Conservation (phyloP, 2,888 invertebrate species). For the Cantharis flavilabris region DNA sequence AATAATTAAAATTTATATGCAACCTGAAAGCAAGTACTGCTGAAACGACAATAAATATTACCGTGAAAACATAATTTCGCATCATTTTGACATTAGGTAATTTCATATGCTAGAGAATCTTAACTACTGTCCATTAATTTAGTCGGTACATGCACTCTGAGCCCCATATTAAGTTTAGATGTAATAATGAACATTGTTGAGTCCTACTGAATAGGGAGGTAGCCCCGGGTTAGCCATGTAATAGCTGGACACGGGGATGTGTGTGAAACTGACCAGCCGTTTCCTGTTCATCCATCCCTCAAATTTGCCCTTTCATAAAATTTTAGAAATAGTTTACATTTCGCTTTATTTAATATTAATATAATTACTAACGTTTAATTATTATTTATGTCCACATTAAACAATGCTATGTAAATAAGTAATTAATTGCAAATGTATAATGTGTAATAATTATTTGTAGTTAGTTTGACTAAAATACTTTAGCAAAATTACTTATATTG, state of each 20-base stretch:
- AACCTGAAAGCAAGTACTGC: conserved; percentile 6
- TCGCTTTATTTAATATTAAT: not conserved
- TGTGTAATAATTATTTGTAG: not conserved
- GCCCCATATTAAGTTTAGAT: conserved; percentile 30
- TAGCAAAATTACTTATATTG: not conserved
- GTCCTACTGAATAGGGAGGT: conserved; percentile 22
- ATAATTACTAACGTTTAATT: not conserved
- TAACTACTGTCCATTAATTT: conserved; percentile 31
- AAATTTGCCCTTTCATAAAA: conserved; percentile 11
- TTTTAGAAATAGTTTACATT: not conserved
- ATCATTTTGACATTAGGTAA: conserved; percentile 24
- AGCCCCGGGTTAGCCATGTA: conserved; percentile 23
- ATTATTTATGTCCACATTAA: not conserved
- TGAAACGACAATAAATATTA: conserved; percentile 6
- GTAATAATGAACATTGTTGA: conserved; percentile 31
- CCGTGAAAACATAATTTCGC: conserved; percentile 16
- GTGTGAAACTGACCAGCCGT: conserved; percentile 29
- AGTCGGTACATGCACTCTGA: conserved; percentile 26
- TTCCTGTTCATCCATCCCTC: not conserved
- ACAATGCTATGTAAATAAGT: not conserved
- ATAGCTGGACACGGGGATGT: conserved; percentile 22
- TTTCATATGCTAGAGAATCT: conserved; percentile 28
- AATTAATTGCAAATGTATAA: not conserved
- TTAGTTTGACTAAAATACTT: not conserved
- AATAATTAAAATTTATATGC: conserved; percentile 2